Evolutionary conservation across 64 coral and sea anemone species (phyloP).

Genomic region (Cladopsammia gracilis): DNA sequence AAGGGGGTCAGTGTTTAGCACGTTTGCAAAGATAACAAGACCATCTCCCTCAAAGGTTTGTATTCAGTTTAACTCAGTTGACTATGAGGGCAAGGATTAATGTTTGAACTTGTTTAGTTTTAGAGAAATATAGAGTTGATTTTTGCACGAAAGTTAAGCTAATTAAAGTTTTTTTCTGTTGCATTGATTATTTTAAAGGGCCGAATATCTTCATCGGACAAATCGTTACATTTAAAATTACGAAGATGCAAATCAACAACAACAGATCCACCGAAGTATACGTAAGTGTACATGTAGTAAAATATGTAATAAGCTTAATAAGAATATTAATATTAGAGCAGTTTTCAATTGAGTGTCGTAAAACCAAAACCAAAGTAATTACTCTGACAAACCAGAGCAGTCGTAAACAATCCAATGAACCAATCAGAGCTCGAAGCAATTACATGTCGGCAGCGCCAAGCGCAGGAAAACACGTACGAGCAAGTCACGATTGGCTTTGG

Average conservation of each 20-base stretch:
- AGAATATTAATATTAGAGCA: no score
- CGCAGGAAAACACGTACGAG: no score
- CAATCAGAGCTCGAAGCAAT: no score
- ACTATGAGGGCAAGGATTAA: not conserved
- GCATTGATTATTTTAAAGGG: constrained; percentile 3
- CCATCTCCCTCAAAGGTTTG: constrained; percentile 17
- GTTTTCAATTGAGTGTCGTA: no score
- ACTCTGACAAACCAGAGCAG: no score
- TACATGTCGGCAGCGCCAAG: no score
- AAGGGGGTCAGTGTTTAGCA: not conserved
- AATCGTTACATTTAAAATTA: not conserved
- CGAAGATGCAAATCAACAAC: constrained; percentile 2
- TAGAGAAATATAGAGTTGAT: not conserved
- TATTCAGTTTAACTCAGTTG: not conserved
- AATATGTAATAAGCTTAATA: not conserved
- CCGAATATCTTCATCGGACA: not conserved
- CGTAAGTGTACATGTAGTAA: not conserved
- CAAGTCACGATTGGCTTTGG: no score
- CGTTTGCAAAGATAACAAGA: constrained; percentile 14
- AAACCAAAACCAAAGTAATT: no score
- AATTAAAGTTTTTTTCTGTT: no score
- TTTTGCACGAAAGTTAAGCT: not conserved
- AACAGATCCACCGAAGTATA: not conserved
- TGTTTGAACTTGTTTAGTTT: not conserved
- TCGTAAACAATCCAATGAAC: no score